Base-by-base conservation (phyloP, 2,888 invertebrate genomes). In the Mesoligia furuncula region DNA sequence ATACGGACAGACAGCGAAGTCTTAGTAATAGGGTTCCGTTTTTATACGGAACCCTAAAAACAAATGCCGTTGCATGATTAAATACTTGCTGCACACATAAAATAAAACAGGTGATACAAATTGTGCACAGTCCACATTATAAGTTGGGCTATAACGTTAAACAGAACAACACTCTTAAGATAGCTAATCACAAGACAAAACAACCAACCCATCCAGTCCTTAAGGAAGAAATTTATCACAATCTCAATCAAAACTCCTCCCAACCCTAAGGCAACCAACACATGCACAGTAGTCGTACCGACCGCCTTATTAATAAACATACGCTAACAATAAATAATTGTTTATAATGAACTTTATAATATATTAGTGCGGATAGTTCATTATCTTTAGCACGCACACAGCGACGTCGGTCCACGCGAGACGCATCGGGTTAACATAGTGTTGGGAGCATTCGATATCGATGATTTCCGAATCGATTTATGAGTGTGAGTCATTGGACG, bases 281-380 rank as follows among this genome's bases (percentile, higher is more conserved):
- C 94, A 95, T 90, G 92, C 93, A 94, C 95, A 94, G 96, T 96
- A 96, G 96, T 96, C 90, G 90, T 92, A 94, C 93, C 94, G 92
- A 90, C 92, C 92, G 92, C 93, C 96, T 96, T 96, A 96, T 96
- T 96, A 96, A 96, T 96, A 96, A 96, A 96, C 96, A 96, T 96
- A 93, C 96, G 94, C 95, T 96, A 96, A 96, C 96, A 96, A 96
- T 96, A 96, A 96, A 96, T 96, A 96, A 96, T 96, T 96, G 96
- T 96, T 96, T 96, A 96, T 96, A 96, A 96, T 96, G 96, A 96
- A 96, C 96, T 96, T 96, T 96, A 96, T 96, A 96, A 96, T 96
- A 96, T 96, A 96, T 96, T 96, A 96, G 95, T 94, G 95, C 95
- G 93, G 96, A 95, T 96, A 95, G 95, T 96, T 96, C 96, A 96